Conservation (phyloP, 2,113 vertebrate species). For the Bubo bubo region DNA sequence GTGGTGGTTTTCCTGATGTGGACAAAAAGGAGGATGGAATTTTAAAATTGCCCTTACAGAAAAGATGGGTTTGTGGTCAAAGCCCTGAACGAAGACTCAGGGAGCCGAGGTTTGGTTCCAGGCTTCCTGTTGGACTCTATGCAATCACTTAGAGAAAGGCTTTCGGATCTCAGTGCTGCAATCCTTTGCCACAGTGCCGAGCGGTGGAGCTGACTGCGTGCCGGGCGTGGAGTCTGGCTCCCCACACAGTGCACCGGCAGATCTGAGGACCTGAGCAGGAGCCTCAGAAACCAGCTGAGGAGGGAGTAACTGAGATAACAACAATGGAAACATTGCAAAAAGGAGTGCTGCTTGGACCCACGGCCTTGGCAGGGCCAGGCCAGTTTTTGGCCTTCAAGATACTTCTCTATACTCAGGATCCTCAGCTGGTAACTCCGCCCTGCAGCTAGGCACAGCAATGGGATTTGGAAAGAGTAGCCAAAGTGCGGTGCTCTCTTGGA, state of each 20-base stretch:
- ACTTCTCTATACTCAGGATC: background rate
- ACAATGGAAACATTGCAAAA: background rate
- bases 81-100: background rate
- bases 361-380: background rate
- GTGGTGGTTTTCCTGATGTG: background rate
- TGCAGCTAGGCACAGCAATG: background rate
- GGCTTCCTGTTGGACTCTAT: background rate
- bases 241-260: fast-evolving
- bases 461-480: background rate
- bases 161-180: background rate
- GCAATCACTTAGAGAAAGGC: background rate
- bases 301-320: background rate
- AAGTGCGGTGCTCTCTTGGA: background rate
- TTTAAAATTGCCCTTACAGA: background rate
- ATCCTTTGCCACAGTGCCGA: background rate
- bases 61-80: background rate
- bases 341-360: background rate
- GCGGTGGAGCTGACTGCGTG: fast-evolving
- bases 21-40: background rate
- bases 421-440: background rate
- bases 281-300: background rate
- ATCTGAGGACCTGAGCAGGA: background rate
- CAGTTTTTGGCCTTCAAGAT: background rate
- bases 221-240: fast-evolving
- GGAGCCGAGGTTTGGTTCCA: background rate